Evolutionary conservation across 2,797 vertebrate genomes (phyloP).

Genomic region (Tadarida brasiliensis): DNA sequence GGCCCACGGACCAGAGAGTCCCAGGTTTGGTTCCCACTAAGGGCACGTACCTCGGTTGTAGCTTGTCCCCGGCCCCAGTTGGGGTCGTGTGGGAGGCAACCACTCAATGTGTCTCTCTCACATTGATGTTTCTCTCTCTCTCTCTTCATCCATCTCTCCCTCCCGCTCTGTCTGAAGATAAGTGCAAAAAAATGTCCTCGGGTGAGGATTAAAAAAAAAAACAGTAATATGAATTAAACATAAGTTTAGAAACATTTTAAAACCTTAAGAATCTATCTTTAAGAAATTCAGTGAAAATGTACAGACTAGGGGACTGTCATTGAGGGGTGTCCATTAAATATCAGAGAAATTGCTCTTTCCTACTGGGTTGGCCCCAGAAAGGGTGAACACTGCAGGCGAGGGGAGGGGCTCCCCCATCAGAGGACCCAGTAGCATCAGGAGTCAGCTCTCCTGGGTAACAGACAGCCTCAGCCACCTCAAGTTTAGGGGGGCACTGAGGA

Average conservation of each 20-base stretch:
- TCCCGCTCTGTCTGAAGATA: too few species aligned
- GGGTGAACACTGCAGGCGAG: not conserved
- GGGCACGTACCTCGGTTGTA: too few species aligned
- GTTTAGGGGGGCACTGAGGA: rapidly evolving
- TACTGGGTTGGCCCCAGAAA: not conserved
- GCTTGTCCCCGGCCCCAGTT: too few species aligned
- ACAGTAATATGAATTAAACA: not conserved
- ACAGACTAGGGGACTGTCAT: not conserved
- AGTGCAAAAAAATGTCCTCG: too few species aligned
- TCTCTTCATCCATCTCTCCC: too few species aligned
- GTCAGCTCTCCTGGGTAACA: too few species aligned
- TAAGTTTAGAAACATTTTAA: not conserved
- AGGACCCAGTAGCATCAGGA: not conserved
- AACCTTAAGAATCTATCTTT: not conserved
- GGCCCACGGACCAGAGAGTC: too few species aligned
- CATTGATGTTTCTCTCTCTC: too few species aligned
- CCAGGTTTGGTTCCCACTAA: too few species aligned
- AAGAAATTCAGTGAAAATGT: not conserved
- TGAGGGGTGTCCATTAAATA: not conserved
- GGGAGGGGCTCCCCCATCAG: too few species aligned
- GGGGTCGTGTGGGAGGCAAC: too few species aligned
- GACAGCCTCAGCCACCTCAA: not conserved
- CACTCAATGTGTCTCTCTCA: too few species aligned
- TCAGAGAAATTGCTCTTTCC: not conserved
- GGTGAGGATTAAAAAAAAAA: not conserved